Conservation (phyloP, 2,113 vertebrate genomes). For the Psilopogon haemacephalus region DNA sequence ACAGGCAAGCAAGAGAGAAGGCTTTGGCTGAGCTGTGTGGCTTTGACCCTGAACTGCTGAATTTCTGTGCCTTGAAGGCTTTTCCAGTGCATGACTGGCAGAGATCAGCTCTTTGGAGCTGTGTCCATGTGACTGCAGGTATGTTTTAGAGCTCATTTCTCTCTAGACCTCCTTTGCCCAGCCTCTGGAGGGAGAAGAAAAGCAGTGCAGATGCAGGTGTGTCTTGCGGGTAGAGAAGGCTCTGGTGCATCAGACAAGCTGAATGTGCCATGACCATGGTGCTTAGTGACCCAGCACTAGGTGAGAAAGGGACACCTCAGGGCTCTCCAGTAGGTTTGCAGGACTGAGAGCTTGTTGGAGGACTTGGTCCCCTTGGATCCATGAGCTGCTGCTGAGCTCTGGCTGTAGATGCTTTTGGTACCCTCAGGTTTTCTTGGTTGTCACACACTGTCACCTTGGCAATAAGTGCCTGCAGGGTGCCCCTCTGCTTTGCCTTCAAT, state of each 20-base stretch:
- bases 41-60: not conserved
- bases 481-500: not conserved
- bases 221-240: not conserved
- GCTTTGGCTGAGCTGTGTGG: not conserved
- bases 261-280: not conserved
- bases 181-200: not conserved
- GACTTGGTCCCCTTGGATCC: not conserved
- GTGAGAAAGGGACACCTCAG: not conserved
- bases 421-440: not conserved
- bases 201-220: not conserved
- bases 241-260: not conserved
- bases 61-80: not conserved
- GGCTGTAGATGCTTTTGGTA: fast-evolving
- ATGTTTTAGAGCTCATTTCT: not conserved
- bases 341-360: not conserved
- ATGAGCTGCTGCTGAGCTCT: not conserved
- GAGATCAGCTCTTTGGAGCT: not conserved
- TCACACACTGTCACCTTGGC: not conserved
- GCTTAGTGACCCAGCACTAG: not conserved
- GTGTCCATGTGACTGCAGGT: not conserved
- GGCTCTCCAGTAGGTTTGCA: not conserved
- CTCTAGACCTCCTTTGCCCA: not conserved
- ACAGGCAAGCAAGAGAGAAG: not conserved
- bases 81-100: not conserved
- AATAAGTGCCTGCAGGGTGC: not conserved